A percentile compares a stretch with the other conserved stretches of the same genome.
Evolutionary conservation across 2,797 vertebrate genomes (phyloP).

Genomic region (Threskiornis aethiopicus): DNA sequence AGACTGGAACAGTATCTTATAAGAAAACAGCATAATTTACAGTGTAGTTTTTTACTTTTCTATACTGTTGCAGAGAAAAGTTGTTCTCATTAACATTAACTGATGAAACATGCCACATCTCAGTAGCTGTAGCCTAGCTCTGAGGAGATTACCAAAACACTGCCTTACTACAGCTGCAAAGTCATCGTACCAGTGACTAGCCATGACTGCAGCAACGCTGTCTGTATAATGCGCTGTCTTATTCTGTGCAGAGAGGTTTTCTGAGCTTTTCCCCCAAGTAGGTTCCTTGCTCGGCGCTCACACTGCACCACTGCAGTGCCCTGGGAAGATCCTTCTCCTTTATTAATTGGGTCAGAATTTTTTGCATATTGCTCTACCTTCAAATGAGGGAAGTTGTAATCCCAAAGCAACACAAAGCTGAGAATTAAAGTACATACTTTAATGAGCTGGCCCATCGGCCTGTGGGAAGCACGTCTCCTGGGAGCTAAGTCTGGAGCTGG

Average conservation of each 20-base stretch:
- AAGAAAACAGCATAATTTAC: neutral
- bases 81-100: neutral
- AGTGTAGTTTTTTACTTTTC: neutral
- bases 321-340: constrained; percentile 22
- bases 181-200: neutral
- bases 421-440: constrained; percentile 32
- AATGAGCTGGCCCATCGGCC: neutral
- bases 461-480: constrained; percentile 1
- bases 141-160: neutral
- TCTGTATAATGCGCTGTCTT: neutral
- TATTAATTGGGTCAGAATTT: constrained; percentile 46
- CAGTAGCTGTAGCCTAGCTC: neutral
- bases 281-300: neutral
- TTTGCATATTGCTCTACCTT: constrained; percentile 31
- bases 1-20: neutral
- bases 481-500: neutral
- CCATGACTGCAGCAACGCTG: neutral
- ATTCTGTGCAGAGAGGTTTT: neutral
- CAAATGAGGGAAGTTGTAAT: neutral
- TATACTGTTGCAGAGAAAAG: neutral
- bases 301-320: neutral
- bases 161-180: neutral
- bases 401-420: neutral
- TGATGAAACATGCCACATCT: neutral
- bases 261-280: neutral